Evolutionary conservation across 2,888 invertebrate species (phyloP).

Genomic region (Pseudolycoriella hygida): DNA sequence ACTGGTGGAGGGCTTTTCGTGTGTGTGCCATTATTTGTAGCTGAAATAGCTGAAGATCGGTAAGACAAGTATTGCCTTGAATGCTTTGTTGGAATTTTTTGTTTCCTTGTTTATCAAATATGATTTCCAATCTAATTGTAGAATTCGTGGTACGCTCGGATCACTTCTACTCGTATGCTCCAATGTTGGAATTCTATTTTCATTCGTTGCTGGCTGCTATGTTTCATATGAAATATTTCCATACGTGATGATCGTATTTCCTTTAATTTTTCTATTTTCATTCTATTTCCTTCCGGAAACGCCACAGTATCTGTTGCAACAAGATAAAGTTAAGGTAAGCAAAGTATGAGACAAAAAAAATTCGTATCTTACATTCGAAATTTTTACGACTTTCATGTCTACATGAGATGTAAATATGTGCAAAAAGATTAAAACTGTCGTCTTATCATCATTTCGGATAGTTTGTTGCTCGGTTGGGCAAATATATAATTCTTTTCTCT

Average conservation of each 20-base stretch:
- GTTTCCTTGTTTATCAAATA: background rate
- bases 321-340: background rate
- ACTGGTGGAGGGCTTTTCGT: slow-evolving; percentile 20
- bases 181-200: slow-evolving; percentile 19
- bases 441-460: too few species aligned
- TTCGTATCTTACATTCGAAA: background rate
- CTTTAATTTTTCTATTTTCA: slow-evolving; percentile 17
- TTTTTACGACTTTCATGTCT: too few species aligned
- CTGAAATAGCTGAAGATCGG: slow-evolving; percentile 19
- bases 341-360: background rate
- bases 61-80: slow-evolving; percentile 17
- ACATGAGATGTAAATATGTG: too few species aligned
- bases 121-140: slow-evolving; percentile 1
- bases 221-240: slow-evolving; percentile 15
- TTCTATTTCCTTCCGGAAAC: slow-evolving; percentile 25
- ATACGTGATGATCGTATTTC: slow-evolving; percentile 16
- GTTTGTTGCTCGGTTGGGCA: too few species aligned
- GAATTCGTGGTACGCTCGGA: slow-evolving; percentile 10
- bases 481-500: too few species aligned
- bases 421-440: too few species aligned
- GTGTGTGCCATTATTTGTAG: slow-evolving; percentile 20
- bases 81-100: background rate
- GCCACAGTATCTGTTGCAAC: slow-evolving; percentile 16
- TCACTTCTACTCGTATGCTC: slow-evolving; percentile 18
- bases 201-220: slow-evolving; percentile 17